Percentiles rank a stretch among this genome's conserved stretches.
These are phyloP conservation scores for Eueremaeus valkanovi DNA, from an alignment of 2,888 invertebrate genomes.

Conservation along the genomic window DNA sequence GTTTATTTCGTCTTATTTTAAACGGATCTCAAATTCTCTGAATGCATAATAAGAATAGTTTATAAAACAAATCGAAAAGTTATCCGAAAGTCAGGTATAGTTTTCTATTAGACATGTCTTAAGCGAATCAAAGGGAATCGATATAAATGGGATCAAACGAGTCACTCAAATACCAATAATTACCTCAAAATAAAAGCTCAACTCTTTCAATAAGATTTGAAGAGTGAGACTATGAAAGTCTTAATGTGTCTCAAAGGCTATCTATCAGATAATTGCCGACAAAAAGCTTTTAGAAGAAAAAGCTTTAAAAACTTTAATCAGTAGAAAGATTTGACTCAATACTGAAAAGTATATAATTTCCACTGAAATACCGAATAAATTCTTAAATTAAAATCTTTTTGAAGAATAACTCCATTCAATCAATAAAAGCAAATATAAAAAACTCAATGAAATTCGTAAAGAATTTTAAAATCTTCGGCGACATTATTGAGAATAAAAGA, in stretches of 20 bases:
- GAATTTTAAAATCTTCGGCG: no score
- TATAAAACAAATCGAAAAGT: not conserved
- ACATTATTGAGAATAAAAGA: no score
- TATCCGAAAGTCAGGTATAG: slow-evolving; percentile 3
- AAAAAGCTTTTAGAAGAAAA: no score
- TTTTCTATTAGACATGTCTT: not conserved
- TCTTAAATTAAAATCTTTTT: not conserved
- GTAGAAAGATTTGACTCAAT: no score
- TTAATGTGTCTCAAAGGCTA: slow-evolving; percentile 4
- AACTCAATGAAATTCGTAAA: no score
- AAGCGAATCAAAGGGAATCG: not conserved
- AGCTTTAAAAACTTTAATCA: no score
- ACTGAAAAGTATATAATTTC: no score
- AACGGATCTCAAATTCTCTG: slow-evolving; percentile 35
- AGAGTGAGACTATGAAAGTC: slow-evolving; percentile 2
- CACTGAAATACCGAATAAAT: no score
- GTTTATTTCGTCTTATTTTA: not conserved
- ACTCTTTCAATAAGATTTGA: slow-evolving; percentile 6
- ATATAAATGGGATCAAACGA: not conserved
- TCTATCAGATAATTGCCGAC: no score
- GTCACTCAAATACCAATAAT: slow-evolving; percentile 23
- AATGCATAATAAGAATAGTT: slow-evolving; percentile 24
- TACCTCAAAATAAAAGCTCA: slow-evolving; percentile 18
- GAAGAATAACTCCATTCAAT: not conserved
- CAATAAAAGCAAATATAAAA: not conserved